These are phyloP conservation scores for Poecilia wingei DNA, from an alignment of 2,797 vertebrate species.

Conservation along the genomic window DNA sequence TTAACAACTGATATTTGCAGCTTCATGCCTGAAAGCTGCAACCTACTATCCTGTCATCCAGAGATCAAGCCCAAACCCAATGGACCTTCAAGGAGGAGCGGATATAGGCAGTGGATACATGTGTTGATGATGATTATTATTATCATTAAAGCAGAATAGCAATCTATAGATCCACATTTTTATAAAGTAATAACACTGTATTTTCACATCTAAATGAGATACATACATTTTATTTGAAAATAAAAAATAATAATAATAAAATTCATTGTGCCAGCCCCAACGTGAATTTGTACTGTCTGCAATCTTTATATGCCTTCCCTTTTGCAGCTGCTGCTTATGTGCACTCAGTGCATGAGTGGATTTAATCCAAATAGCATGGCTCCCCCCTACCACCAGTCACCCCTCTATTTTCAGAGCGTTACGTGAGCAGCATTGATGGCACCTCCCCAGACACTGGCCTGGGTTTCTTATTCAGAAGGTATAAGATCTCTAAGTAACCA, in stretches of 20 bases:
- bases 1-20: background rate
- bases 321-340: slow-evolving; percentile 48
- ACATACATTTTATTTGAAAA: slow-evolving; percentile 18
- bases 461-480: slow-evolving; percentile 71
- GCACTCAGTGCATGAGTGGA: slow-evolving; percentile 59
- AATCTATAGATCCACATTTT: background rate
- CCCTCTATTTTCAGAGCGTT: slow-evolving; percentile 68
- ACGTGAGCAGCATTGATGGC: slow-evolving; percentile 75
- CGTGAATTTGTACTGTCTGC: slow-evolving; percentile 30
- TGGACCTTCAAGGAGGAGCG: background rate
- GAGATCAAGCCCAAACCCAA: background rate
- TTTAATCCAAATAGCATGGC: slow-evolving; percentile 70
- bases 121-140: background rate
- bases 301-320: slow-evolving; percentile 34
- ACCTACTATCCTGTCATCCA: background rate
- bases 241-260: background rate
- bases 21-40: background rate
- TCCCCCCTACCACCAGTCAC: slow-evolving; percentile 51
- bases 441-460: slow-evolving; percentile 56
- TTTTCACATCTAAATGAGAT: background rate
- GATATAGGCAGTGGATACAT: background rate
- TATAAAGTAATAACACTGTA: background rate
- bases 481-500: slow-evolving; percentile 70
- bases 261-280: background rate
- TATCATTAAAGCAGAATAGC: background rate